Evolutionary conservation across 2,888 invertebrate species (phyloP).

Genomic region (Oxystoma pomonae): DNA sequence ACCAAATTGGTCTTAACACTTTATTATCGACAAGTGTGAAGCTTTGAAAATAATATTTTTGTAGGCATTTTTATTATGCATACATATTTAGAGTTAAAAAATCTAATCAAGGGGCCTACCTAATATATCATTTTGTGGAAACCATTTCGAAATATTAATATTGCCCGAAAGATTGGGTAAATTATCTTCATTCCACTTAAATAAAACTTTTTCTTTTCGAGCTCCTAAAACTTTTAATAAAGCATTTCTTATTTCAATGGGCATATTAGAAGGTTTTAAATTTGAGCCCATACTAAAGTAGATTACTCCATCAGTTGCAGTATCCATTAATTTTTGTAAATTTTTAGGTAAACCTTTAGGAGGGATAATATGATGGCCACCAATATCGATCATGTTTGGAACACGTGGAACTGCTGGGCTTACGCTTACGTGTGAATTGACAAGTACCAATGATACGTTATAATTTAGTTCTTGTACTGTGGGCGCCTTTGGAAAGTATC

Average conservation of each 20-base stretch:
- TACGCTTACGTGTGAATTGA: conserved; percentile 50
- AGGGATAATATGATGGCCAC: conserved; percentile 50
- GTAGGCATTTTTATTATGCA: too few relatives aligned
- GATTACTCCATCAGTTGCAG: conserved; percentile 52
- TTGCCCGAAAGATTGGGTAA: conserved; percentile 41
- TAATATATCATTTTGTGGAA: conserved; percentile 38
- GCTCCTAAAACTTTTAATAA: conserved; percentile 56
- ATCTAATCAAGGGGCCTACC: too few relatives aligned
- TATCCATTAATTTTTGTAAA: conserved; percentile 52
- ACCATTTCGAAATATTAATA: conserved; percentile 42
- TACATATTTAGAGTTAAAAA: too few relatives aligned
- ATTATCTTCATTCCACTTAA: conserved; percentile 63
- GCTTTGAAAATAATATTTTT: too few relatives aligned
- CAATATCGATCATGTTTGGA: conserved; percentile 56
- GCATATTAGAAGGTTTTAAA: conserved; percentile 53
- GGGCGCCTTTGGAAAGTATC: conserved; percentile 35
- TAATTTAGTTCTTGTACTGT: conserved; percentile 27
- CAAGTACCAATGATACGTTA: conserved; percentile 34
- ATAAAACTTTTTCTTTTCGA: conserved; percentile 60
- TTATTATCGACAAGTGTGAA: too few relatives aligned
- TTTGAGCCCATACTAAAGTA: conserved; percentile 60
- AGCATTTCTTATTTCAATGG: conserved; percentile 49
- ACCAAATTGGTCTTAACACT: too few relatives aligned
- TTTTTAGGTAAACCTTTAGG: conserved; percentile 42
- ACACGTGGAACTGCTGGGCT: conserved; percentile 51